These are phyloP conservation scores for Lasioglossum zephyrum DNA, from an alignment of 2,888 invertebrate species.

Conservation along the genomic window DNA sequence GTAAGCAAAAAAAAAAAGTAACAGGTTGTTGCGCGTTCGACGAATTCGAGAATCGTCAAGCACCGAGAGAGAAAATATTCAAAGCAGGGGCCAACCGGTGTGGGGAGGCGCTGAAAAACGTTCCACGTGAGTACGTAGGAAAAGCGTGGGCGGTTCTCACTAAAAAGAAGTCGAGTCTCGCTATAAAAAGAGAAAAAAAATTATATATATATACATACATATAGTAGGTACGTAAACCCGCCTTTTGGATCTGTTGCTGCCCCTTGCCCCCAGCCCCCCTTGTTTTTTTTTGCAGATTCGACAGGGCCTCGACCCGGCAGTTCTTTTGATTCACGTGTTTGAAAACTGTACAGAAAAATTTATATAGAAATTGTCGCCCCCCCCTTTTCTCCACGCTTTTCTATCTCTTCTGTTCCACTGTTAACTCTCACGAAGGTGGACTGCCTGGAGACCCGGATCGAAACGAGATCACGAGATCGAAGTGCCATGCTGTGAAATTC, in stretches of 20 bases:
- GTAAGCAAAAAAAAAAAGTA: background rate
- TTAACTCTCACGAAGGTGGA: constrained; percentile 83
- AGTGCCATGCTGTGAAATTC: constrained; percentile 81
- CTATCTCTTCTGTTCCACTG: constrained; percentile 65
- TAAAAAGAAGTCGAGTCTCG: background rate
- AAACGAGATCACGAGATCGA: constrained; percentile 64
- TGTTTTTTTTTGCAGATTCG: background rate
- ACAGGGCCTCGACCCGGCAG: background rate
- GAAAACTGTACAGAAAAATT: constrained; percentile 4
- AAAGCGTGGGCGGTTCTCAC: background rate
- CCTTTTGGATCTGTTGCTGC: constrained; percentile 34
- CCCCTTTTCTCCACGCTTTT: constrained; percentile 61
- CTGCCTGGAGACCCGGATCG: constrained; percentile 65
- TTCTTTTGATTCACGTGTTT: constrained; percentile 10
- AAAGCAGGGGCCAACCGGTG: background rate
- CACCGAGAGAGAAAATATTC: constrained; percentile 1
- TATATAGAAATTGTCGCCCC: constrained; percentile 18
- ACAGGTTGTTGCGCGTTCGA: constrained; percentile 9
- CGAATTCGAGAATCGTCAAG: constrained; percentile 12
- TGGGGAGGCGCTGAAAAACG: constrained; percentile 1
- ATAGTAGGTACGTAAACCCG: constrained; percentile 12
- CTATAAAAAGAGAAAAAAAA: background rate
- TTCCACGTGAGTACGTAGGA: background rate
- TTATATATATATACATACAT: background rate
- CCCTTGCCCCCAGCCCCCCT: background rate